Evolutionary conservation across 2,888 invertebrate genomes (phyloP).

Genomic region (Cacoxenus indagator): DNA sequence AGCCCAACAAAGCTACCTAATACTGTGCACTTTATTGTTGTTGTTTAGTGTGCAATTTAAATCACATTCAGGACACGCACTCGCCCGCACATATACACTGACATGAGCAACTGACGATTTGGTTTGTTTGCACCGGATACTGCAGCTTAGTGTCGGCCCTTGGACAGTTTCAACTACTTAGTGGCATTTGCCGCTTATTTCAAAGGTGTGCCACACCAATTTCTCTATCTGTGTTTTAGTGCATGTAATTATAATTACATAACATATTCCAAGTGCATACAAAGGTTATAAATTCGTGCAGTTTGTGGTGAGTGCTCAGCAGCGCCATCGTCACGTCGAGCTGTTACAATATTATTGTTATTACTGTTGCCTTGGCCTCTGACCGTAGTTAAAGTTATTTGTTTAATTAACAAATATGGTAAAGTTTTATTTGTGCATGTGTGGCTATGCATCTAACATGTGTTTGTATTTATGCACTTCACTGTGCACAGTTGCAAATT

Average conservation of each 20-base stretch:
- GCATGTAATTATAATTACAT: slow-evolving; percentile 10
- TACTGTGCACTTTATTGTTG: slow-evolving; percentile 48
- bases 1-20: slow-evolving; percentile 11
- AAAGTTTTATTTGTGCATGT: background rate
- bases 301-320: background rate
- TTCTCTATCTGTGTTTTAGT: background rate
- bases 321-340: background rate
- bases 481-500: background rate
- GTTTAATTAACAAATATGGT: slow-evolving; percentile 16
- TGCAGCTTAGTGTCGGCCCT: slow-evolving; percentile 7
- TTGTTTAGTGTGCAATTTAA: slow-evolving; percentile 62
- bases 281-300: slow-evolving; percentile 11
- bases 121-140: background rate
- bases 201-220: background rate
- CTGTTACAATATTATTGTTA: background rate
- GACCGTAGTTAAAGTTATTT: slow-evolving; percentile 7
- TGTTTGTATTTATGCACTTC: background rate
- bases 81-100: background rate
- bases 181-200: background rate
- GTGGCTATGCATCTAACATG: background rate
- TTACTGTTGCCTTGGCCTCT: background rate
- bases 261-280: background rate
- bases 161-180: background rate
- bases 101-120: background rate
- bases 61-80: slow-evolving; percentile 39